phyloP scores from a whole-genome alignment of 2,888 invertebrate species.

The Belgica antarctica region DNA sequence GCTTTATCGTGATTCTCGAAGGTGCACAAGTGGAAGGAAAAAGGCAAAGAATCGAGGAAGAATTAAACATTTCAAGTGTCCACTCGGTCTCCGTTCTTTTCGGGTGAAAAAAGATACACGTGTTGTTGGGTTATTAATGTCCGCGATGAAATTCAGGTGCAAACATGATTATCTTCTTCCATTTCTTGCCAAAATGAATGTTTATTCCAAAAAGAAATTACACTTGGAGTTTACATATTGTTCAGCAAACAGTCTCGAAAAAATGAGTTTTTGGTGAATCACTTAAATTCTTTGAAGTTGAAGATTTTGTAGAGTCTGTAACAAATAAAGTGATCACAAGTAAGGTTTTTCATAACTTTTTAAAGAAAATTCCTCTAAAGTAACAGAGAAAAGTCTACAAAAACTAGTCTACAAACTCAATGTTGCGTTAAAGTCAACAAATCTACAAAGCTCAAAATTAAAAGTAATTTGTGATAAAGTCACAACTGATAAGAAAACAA shows the following conservation, averaged over 20 bases:
- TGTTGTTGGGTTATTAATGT: slow-evolving; percentile 7
- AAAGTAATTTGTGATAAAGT: too few species aligned
- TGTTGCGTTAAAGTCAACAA: too few species aligned
- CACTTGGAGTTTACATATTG: too few species aligned
- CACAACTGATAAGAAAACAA: too few species aligned
- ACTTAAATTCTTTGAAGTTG: too few species aligned
- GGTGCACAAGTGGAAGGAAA: not conserved
- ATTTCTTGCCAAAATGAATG: not conserved
- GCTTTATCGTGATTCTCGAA: not conserved
- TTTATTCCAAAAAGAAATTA: slow-evolving; percentile 2
- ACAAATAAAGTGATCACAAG: too few species aligned
- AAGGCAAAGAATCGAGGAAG: not conserved
- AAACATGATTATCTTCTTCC: slow-evolving; percentile 19
- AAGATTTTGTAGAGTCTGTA: too few species aligned
- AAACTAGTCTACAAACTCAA: too few species aligned
- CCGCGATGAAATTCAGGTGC: slow-evolving; percentile 23
- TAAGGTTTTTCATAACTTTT: too few species aligned
- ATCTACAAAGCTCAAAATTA: too few species aligned
- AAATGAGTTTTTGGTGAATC: not conserved
- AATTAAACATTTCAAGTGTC: not conserved
- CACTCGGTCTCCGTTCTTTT: not conserved
- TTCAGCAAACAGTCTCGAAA: not conserved
- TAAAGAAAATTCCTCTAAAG: too few species aligned
- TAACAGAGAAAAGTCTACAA: too few species aligned
- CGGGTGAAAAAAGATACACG: not conserved